A percentile compares a stretch with the other conserved stretches of the same genome.
phyloP scores from a whole-genome alignment of 2,797 vertebrate species.

The Meriones psammophilus region DNA sequence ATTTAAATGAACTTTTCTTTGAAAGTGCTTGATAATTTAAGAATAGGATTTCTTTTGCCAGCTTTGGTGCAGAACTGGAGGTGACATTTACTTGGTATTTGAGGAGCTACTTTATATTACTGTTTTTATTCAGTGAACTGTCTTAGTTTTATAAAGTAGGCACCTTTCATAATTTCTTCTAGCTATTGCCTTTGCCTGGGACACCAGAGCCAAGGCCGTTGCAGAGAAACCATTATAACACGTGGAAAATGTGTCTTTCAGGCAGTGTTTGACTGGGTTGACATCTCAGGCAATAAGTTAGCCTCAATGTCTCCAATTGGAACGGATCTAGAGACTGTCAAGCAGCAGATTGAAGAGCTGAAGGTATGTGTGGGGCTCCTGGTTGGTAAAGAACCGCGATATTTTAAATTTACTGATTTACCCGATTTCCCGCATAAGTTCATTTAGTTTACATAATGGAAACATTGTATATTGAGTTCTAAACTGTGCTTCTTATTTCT shows the following conservation, averaged over 20 bases:
- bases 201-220: neutral
- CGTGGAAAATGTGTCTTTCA: conserved; percentile 85
- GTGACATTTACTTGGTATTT: conserved; percentile 27
- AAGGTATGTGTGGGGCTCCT: conserved; percentile 91
- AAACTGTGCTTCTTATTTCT: neutral
- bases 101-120: neutral
- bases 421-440: neutral
- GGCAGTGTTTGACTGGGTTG: conserved; percentile 99
- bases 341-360: conserved; percentile 97
- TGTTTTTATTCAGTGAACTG: neutral
- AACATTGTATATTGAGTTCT: neutral
- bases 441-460: conserved; percentile 8
- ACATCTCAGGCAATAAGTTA: conserved; percentile 96
- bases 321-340: conserved; percentile 98
- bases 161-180: neutral
- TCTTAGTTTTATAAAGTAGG: conserved; percentile 5
- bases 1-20: conserved; percentile 27
- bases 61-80: conserved; percentile 20
- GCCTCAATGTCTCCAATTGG: conserved; percentile 97
- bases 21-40: conserved; percentile 36
- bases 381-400: conserved; percentile 23
- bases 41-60: conserved; percentile 56
- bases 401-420: conserved; percentile 36
- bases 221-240: neutral
- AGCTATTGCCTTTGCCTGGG: neutral